Conservation (phyloP, 2,113 vertebrate genomes). For the Litocranius walleri region DNA sequence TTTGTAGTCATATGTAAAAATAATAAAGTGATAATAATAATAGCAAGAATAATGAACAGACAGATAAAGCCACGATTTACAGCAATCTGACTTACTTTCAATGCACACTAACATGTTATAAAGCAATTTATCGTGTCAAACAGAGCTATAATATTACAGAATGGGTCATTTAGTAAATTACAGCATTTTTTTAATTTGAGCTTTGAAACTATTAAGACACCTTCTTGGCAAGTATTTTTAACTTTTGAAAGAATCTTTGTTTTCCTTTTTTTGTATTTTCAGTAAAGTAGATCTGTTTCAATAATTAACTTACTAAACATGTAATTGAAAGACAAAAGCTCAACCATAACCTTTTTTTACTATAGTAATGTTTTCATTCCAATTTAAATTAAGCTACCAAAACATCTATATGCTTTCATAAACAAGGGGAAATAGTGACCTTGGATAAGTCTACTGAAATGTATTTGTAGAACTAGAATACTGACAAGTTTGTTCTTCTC, state of each 20-base stretch:
- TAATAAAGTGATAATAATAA: background rate
- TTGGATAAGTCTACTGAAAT: background rate
- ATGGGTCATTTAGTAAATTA: constrained; percentile 74
- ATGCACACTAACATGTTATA: constrained; percentile 35
- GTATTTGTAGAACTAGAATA: background rate
- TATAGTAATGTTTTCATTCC: background rate
- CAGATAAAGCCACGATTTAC: constrained; percentile 64
- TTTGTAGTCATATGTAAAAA: background rate
- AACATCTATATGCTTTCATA: background rate
- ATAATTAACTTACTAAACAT: constrained; percentile 33
- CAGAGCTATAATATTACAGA: constrained; percentile 57
- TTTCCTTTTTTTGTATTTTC: background rate
- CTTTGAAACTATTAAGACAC: constrained; percentile 63
- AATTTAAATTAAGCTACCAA: background rate
- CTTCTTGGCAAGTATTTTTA: constrained; percentile 35
- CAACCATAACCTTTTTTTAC: background rate
- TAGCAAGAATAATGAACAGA: constrained; percentile 18
- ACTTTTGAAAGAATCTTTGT: background rate
- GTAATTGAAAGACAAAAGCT: background rate
- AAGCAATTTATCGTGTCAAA: constrained; percentile 70
- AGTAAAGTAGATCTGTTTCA: constrained; percentile 58
- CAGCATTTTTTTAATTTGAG: constrained; percentile 52
- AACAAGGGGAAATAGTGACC: background rate
- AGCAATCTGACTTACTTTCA: constrained; percentile 29
- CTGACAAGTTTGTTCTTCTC: background rate